A percentile compares a stretch with the other conserved stretches of the same genome.
These are phyloP conservation scores for Euplagia quadripunctaria DNA, from an alignment of 2,888 invertebrate species.

Conservation along the genomic window DNA sequence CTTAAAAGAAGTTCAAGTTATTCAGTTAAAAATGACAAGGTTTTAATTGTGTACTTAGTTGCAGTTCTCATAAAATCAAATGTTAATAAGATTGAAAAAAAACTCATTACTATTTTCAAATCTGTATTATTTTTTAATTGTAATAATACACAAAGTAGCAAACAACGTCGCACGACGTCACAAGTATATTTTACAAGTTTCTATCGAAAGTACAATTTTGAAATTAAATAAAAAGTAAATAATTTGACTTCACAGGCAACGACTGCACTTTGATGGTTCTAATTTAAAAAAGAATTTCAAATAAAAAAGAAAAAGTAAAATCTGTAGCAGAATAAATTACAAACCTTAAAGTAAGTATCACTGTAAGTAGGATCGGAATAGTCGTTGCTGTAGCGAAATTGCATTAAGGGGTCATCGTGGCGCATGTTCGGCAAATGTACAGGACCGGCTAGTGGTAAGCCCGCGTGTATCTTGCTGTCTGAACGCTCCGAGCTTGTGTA, in stretches of 20 bases:
- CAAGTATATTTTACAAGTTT: neutral
- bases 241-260: no score
- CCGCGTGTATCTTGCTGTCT: constrained; percentile 75
- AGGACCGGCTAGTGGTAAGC: constrained; percentile 93
- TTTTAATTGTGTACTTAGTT: neutral
- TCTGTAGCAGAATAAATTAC: constrained; percentile 18
- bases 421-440: constrained; percentile 91
- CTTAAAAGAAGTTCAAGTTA: neutral
- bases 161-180: neutral
- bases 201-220: no score
- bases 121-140: neutral
- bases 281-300: no score
- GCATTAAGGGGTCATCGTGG: constrained; percentile 83
- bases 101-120: no score
- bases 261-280: no score
- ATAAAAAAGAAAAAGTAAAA: neutral
- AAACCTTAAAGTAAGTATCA: constrained; percentile 85
- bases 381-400: constrained; percentile 90
- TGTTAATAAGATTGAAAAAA: no score
- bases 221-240: no score
- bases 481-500: constrained; percentile 87
- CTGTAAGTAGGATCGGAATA: constrained; percentile 92
- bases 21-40: neutral
- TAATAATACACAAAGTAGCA: neutral
- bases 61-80: neutral